These are phyloP conservation scores for Thereva unica DNA, from an alignment of 2,888 invertebrate species.

Conservation along the genomic window DNA sequence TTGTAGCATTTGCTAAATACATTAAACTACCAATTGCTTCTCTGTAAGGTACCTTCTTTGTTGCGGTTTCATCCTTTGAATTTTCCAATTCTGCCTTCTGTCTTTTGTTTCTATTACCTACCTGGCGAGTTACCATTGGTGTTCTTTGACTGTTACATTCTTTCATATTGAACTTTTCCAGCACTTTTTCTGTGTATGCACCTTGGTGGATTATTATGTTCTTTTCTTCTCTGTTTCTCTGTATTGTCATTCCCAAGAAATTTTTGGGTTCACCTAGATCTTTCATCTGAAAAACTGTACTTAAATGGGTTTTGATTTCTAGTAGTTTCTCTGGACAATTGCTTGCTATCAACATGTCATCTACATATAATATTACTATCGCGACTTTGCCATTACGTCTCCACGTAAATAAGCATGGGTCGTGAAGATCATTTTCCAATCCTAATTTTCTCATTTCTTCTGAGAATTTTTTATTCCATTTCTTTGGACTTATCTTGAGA, in stretches of 20 bases:
- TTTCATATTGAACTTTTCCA: background rate
- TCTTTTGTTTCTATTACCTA: background rate
- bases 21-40: background rate
- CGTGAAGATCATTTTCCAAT: too few relatives aligned
- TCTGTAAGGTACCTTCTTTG: background rate
- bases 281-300: background rate
- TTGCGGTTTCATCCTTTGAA: too few relatives aligned
- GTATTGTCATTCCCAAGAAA: background rate
- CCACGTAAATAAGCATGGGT: conserved; percentile 1
- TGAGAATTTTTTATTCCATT: too few relatives aligned
- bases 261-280: background rate
- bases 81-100: background rate
- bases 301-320: too few relatives aligned
- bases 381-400: background rate
- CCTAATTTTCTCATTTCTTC: too few relatives aligned
- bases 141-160: background rate
- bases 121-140: background rate
- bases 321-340: background rate
- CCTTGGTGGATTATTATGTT: background rate
- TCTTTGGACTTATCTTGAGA: too few relatives aligned
- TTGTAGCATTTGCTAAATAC: too few relatives aligned
- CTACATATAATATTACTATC: background rate
- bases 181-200: background rate
- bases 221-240: background rate
- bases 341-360: conserved; percentile 2